Conservation (phyloP, 1,140 invertebrate species). For the Pentalonia nigronervosa region DNA sequence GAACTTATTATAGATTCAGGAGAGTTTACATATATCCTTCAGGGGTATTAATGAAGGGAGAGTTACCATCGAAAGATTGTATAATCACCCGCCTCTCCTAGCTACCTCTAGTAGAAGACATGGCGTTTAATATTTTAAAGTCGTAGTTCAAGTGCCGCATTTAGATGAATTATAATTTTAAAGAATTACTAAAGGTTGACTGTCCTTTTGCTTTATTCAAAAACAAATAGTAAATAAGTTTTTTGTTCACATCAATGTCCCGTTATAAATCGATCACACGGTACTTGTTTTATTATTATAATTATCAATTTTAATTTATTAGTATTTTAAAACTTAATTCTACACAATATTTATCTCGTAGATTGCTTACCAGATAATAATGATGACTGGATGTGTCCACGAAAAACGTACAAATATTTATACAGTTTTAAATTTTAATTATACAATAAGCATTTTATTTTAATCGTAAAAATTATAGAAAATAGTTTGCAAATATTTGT, state of each 20-base stretch:
- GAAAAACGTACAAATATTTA: not conserved
- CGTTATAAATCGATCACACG: not conserved
- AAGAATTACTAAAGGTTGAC: not conserved
- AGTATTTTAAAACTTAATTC: not conserved
- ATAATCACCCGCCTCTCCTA: too few relatives aligned
- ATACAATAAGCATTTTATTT: not conserved
- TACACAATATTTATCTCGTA: not conserved
- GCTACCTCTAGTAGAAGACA: too few relatives aligned
- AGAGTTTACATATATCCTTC: too few relatives aligned
- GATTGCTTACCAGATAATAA: not conserved
- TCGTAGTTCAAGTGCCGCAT: not conserved
- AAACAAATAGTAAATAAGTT: not conserved
- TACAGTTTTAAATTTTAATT: not conserved
- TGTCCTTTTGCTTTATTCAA: not conserved
- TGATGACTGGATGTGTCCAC: not conserved
- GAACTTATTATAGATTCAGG: too few relatives aligned
- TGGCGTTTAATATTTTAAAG: not conserved
- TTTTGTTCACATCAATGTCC: not conserved
- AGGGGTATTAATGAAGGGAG: too few relatives aligned
- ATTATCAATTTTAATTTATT: not conserved
- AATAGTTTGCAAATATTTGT: not conserved
- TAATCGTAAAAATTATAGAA: not conserved
- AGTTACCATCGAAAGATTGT: too few relatives aligned
- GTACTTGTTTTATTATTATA: not conserved
- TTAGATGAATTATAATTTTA: not conserved